A percentile compares a stretch with the other conserved stretches of the same genome.
Evolutionary conservation across 2,888 invertebrate genomes (phyloP).

Genomic region (Diarsia brunnea): DNA sequence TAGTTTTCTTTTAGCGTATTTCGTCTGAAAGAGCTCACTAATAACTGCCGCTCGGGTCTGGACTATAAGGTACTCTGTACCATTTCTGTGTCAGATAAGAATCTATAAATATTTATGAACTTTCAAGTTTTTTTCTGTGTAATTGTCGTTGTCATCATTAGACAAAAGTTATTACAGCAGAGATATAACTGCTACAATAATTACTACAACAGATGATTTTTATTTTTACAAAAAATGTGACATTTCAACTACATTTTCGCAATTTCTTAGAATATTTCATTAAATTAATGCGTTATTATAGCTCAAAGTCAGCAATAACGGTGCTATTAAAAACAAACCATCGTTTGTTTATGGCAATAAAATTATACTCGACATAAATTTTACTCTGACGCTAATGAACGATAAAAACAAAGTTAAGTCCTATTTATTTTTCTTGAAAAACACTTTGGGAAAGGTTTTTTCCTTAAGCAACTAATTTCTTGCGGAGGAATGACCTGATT

Average conservation of each 20-base stretch:
- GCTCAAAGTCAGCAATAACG: constrained; percentile 18
- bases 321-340: constrained; percentile 48
- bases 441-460: constrained; percentile 10
- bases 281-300: constrained; percentile 12
- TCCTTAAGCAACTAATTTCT: background rate
- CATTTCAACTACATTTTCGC: background rate
- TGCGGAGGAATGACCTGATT: background rate
- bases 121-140: background rate
- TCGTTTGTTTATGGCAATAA: constrained; percentile 45
- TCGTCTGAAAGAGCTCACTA: no score
- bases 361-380: constrained; percentile 50
- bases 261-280: background rate
- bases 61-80: background rate
- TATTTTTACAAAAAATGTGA: background rate
- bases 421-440: constrained; percentile 33
- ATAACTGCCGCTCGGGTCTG: no score
- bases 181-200: background rate
- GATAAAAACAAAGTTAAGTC: constrained; percentile 47
- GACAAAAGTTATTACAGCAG: background rate
- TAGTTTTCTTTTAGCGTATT: no score
- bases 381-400: constrained; percentile 55
- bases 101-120: background rate
- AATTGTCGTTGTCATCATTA: background rate
- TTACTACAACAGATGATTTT: background rate
- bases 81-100: background rate